Base-by-base conservation (phyloP, 1,140 invertebrate genomes). In the Micrasema minimum region DNA sequence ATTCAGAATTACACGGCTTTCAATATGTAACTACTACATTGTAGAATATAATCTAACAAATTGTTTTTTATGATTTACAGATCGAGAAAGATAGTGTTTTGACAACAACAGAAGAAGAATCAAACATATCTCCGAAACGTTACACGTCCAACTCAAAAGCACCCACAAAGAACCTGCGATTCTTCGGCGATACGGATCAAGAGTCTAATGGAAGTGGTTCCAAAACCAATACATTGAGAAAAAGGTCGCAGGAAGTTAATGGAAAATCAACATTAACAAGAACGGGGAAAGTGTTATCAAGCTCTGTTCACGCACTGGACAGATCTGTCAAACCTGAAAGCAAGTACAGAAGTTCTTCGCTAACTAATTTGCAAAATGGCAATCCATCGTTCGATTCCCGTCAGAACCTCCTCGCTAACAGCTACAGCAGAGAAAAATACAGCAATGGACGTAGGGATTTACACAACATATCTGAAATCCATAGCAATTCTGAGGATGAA, bases 111-210 rank as follows among this genome's bases (percentile, higher is more conserved):
- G 82, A 85, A 75, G 83, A 84, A 62, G 86, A 87, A 72, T 82
- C 81, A 0, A 78, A 45, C 12, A 53, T 70, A 20, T 43, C 76
- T 11, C 77, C 79, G 2, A 80, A 81, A 26, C 61, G 80, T 9
- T 86, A 83, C 76, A 81, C 81, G 14, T 55, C 66, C 76, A 78
- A 77, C 79, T 77, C 76, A 71, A 82, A 77, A 72, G 77, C 77
- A 37, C 80, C 82, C 67, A 78, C 87, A 59, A 92, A 92, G 76
- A 92, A 88, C 80, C 83, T 93, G 4, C 86, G 92, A 31, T 93
- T 93, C 83, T 93, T 93, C 79, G 92, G 92, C 1, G 92, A 93
- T 78, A 93, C 91, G 1, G 92, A 93, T 78, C 83, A 87, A 55
- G 91, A 92, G 76, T 91, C 90, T 3, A 38, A 23, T 10, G 82